Base-by-base conservation (phyloP, 1,140 invertebrate species). In the Ceratitis capitata region DNA sequence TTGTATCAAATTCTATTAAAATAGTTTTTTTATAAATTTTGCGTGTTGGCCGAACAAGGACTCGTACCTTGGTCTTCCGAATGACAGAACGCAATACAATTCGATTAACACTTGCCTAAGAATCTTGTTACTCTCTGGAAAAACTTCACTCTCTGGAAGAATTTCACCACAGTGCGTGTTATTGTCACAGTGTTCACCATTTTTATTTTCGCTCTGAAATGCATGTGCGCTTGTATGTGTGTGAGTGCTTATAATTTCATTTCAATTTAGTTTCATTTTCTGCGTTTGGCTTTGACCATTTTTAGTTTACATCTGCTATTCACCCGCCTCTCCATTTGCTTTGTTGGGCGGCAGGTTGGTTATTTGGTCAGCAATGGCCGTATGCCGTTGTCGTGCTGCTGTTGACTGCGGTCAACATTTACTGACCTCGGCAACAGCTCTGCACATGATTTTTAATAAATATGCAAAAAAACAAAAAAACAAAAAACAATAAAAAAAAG, bases 361-460 rank as follows among this genome's bases (percentile, higher is more conserved):
- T 23, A n/a, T 42, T 69, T 69, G 64, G 64, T 39, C 64, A 69
- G 16, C 9, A n/a, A 39, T 69, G 4, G 12, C 14, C 19, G 29
- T 39, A 7, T 78, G 69, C 42, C n/a, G 29, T 64, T 64, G 23
- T 23, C 58, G 23, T 78, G 69, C 69, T 45, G 69, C 26, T 78
- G 69, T 42, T 78, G 35, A 78, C 39, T 78, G 69, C 69, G 69
- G 69, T 78, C 39, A 78, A 23, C 19, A 78, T 42, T 45, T 7
- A 78, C 32, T 23, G 39, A 78, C 69, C 35, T 78, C 39, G 39
- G 39, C 69, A 23, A 19, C 39, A 78, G 45, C n/a, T 78, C 23
- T 78, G 69, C n/a, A n/a, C 39, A 78, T 78, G 69, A 78, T 45
- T 78, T 78, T 78, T n/a, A 78, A 78, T 78, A 78, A 45, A 78